Evolutionary conservation across 2,888 invertebrate species (phyloP), one percentile per base, ranked within the genome.

Genomic region (Cheilosia variabilis): DNA sequence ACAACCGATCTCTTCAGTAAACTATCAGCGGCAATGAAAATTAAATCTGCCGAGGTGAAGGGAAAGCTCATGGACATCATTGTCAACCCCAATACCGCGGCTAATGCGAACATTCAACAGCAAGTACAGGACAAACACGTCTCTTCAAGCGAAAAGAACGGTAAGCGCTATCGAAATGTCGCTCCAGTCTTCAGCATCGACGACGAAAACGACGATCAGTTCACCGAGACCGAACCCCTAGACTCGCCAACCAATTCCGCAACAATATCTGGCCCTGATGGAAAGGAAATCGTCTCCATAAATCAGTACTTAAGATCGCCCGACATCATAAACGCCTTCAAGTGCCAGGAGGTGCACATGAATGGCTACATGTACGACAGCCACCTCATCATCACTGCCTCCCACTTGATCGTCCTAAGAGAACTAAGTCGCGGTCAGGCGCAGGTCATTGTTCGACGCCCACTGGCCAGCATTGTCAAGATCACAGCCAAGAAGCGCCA

Each of bases 401-500:
- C 95, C 47, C 97, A 98, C 92, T 94, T 99, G 89, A 95, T 97
- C 89, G 96, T 98, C 68, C 93, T 99, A 88, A 94, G 98, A 58
- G 96, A 96, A 90, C 93, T 96, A 87, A 89, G 89, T 0, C 94
- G 95, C 15, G 97, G 97, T 1, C 94, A 95, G 88, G 98, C 97
- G 0, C 96, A 96, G 91, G 95, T 99, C 0, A 96, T 98, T 90
- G 97, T 97, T 0, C 95, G 97, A 86, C 94, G 98, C 72, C 97
- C 97, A 0, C 93, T 99, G 69, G 96, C 97, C 2, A 96, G 97
- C 65, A 97, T 99, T 89, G 97, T 99, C 9, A 98, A 98, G 93
- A 99, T 99, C 86, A 99, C 99, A 0, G 98, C 98, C 13, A 98
- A 98, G 91, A 98, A 98, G 91, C 95, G 96, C 75, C 96, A 97